Base-by-base conservation (phyloP, 2,888 invertebrate species). In the Herminia tarsipennalis region DNA sequence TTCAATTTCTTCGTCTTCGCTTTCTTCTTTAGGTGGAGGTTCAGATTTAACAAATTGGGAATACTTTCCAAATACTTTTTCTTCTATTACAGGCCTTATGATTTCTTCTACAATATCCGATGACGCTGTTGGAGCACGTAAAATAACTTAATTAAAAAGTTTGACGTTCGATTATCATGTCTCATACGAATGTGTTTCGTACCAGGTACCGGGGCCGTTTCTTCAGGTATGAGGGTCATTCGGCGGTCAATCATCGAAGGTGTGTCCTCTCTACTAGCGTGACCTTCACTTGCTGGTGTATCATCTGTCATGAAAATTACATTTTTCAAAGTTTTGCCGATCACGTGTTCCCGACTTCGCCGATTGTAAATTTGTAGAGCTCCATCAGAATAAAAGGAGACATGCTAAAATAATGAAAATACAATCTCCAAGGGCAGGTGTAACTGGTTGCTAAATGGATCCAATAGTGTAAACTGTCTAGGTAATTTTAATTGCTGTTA, bases 221-320 rank as follows among this genome's bases (percentile, higher is more conserved):
- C 84, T 66, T 86, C 81, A 5, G 81, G 61, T 60, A 88, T 71
- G 21, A 90, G 78, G 24, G 90, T 90, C 89, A 91, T 88, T 50
- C 92, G 82, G 42, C 90, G 79, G 58, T 85, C 85, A n/a, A 74
- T 56, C 35, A 81, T 47, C 18, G 62, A 30, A 3, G 88, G 82
- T 3, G 86, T 81, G 47, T 81, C 86, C 66, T 86, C 86, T 65
- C 78, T 78, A 70, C 41, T 61, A 47, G 39, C 58, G 30, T 72
- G 74, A 42, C 83, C 86, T 41, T 78, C 81, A 35, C 49, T 70
- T 56, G 76, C 78, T 34, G 81, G 64, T 47, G 66, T 61, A 78
- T 82, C 84, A 82, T 86, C 86, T 88, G 85, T 78, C 68, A 58
- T 53, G 56, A 56, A 60, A 70, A 74, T 65, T 56, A 48, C 25